These are phyloP conservation scores for Tryphoninae sp. DNA, from an alignment of 2,888 invertebrate species.

Conservation along the genomic window DNA sequence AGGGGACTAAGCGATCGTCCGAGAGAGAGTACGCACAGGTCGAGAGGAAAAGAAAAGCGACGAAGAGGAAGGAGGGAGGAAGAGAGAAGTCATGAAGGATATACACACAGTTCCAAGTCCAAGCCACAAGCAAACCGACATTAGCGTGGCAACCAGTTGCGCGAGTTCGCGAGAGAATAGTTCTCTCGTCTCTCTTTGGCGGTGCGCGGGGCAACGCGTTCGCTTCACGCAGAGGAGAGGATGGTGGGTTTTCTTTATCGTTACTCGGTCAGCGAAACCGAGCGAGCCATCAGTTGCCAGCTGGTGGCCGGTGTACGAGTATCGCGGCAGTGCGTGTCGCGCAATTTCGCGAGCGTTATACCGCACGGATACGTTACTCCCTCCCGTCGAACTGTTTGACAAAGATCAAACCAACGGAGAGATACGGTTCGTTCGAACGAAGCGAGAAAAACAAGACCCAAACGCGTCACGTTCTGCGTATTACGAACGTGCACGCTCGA, in stretches of 20 bases:
- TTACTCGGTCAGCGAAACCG: slow-evolving; percentile 43
- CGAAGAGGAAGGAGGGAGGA: neutral
- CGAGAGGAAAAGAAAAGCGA: neutral
- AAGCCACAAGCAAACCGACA: slow-evolving; percentile 30
- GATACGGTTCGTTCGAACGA: slow-evolving; percentile 15
- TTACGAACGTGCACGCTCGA: neutral
- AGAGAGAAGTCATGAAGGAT: neutral
- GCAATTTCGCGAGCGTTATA: slow-evolving; percentile 11
- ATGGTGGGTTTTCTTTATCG: slow-evolving; percentile 47
- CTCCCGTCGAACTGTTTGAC: neutral
- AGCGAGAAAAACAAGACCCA: slow-evolving; percentile 9
- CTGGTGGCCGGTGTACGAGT: slow-evolving; percentile 73
- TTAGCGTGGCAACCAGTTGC: slow-evolving; percentile 48
- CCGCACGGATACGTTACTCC: neutral
- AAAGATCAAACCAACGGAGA: slow-evolving; percentile 27
- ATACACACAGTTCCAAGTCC: slow-evolving; percentile 67
- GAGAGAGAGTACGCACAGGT: neutral
- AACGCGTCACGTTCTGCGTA: neutral
- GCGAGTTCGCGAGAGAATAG: slow-evolving; percentile 51
- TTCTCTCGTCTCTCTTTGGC: slow-evolving; percentile 8
- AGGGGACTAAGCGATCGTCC: neutral
- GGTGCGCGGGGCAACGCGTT: slow-evolving; percentile 33
- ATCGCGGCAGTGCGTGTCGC: slow-evolving; percentile 56
- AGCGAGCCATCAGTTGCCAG: slow-evolving; percentile 73
- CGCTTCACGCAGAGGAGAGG: slow-evolving; percentile 31